Base-by-base conservation (phyloP, 2,888 invertebrate genomes). In the Orgyia antiqua region DNA sequence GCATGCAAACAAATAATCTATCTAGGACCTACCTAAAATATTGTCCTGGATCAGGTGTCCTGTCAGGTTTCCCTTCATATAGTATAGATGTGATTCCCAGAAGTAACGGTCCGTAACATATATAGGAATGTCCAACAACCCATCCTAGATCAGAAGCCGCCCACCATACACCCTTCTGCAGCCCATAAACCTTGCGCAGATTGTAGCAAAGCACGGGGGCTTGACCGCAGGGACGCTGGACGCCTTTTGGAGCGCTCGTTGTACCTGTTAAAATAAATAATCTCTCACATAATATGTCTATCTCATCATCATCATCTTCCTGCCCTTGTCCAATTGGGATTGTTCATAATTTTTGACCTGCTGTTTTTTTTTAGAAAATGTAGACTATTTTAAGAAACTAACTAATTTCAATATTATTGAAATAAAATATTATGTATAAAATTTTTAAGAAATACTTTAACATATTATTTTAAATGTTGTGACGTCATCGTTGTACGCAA, bases 81-180 rank as follows among this genome's bases (percentile, higher is more conserved):
- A 96, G 89, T 10, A 96, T 88, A 28, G 92, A 93, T 0, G 96
- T 96, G 24, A 92, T 86, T 0, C 96, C 94, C 44, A 92, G 91
- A 0, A 95, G 76, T 3, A 97, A 79, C 0, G 97, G 97, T 0
- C 93, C 97, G 55, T 97, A 98, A 69, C 96, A 95, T 50, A 97
- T 97, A 69, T 96, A 98, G 0, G 96, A 97, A 64, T 96, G 97
- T 0, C 97, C 97, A 1, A 97, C 97, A 0, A 97, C 97, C 96
- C 96, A 96, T 7, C 96, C 96, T 30, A 94, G 88, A 60, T 94
- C 94, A 21, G 97, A 97, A 0, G 95, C 95, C 8, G 93, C 92
- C 96, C 97, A 98, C 92, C 97, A 97, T 10, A 96, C 95, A 7
- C 92, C 90, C 4, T 89, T 88, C 21, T 89, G 87, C 61, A 95